Base-by-base conservation (phyloP, 1,140 invertebrate genomes). In the Psilanteris sp. region DNA sequence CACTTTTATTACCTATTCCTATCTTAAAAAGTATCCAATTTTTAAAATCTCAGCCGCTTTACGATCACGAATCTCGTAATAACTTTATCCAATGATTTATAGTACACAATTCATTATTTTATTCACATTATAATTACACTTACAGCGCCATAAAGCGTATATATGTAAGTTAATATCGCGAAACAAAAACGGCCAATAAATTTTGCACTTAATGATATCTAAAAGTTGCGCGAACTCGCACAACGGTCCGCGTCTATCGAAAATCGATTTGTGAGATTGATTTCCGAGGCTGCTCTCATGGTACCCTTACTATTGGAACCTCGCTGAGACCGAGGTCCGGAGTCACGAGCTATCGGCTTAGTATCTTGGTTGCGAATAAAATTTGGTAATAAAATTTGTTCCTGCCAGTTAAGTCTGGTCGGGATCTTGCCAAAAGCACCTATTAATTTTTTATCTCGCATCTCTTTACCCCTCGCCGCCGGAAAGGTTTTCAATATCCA, bases 361-460 rank as follows among this genome's bases (percentile, higher is more conserved):
- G 64, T 80, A 85, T 87, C 83, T 86, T 73, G 79, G 73, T 70
- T 78, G 76, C 66, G 76, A 85, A 84, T 83, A 84, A 84, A 83
- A 81, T 85, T 86, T 79, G 78, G 81, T 87, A 88, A 87, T 88
- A 88, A 88, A 88, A 88, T 88, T 87, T 86, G 82, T 87, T 87
- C 85, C 85, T 81, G 84, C 80, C 87, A 85, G 85, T 86, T 84
- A 85, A 79, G 77, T 70, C 76, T 52, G 78, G 74, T 72, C 57
- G 79, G 73, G 62, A 61, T 72, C 68, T 77, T 83, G 85, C 87
- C 87, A 87, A 87, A 86, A 86, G 83, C 82, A 79, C 71, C 85
- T 86, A 87, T 87, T 88, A 87, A 88, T 87, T 86, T 84, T 86
- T 87, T 88, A 88, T 88, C 86, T 82, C 37, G 13, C 55, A 87